A percentile compares a stretch with the other conserved stretches of the same genome.
These are phyloP conservation scores for Abramis brama DNA, from an alignment of 2,113 vertebrate species.

Conservation along the genomic window DNA sequence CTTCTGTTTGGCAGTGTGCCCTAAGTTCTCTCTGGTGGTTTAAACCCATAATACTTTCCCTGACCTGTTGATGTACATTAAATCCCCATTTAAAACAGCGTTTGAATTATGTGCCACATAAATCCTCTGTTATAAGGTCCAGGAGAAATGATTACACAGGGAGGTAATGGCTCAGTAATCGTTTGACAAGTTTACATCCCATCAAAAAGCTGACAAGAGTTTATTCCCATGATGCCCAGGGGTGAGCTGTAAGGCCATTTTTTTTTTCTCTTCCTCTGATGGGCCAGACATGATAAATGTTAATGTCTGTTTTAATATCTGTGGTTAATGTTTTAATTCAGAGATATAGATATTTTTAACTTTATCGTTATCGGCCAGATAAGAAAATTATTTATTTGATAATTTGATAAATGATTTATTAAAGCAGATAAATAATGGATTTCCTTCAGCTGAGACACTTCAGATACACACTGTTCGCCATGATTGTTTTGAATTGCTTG, in stretches of 20 bases:
- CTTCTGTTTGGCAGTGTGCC: conserved; percentile 72
- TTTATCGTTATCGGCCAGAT: too few species aligned
- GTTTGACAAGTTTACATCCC: conserved; percentile 54
- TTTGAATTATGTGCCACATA: conserved; percentile 64
- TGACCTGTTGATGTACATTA: conserved; percentile 74
- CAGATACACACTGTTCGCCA: too few species aligned
- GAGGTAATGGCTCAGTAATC: conserved; percentile 60
- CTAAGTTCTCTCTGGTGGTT: conserved; percentile 64
- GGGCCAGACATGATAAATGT: background rate
- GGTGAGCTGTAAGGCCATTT: background rate
- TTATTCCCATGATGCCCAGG: conserved; percentile 39
- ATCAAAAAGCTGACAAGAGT: conserved; percentile 54
- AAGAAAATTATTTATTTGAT: too few species aligned
- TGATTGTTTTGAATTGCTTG: too few species aligned
- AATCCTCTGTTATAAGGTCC: conserved; percentile 64
- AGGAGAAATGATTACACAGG: conserved; percentile 60
- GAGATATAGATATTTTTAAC: too few species aligned
- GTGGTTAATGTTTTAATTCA: conserved; percentile 13
- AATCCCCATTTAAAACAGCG: conserved; percentile 60
- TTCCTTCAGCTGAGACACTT: too few species aligned
- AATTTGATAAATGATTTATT: too few species aligned
- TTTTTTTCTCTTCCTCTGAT: background rate
- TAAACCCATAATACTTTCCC: conserved; percentile 68
- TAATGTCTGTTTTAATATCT: conserved; percentile 3
- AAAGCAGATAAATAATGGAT: too few species aligned